phyloP scores from a whole-genome alignment of 1,140 invertebrate species.

The Drosophila baimaii region DNA sequence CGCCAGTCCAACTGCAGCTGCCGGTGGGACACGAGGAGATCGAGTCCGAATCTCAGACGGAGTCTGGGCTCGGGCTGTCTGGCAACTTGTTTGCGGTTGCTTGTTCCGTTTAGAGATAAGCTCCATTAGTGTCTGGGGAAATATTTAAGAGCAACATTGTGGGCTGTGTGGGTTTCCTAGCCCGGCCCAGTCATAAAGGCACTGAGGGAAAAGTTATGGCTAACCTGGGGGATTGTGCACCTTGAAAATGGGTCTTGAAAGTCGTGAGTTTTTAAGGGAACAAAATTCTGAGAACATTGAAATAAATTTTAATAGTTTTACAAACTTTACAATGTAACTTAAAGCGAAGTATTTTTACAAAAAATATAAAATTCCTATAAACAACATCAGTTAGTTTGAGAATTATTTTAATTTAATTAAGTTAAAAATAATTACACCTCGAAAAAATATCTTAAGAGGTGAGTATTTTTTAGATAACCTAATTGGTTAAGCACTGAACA shows the following conservation, averaged over 20 bases:
- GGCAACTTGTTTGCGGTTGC: slow-evolving; percentile 80
- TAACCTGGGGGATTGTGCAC: too few species aligned
- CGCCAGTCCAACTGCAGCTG: slow-evolving; percentile 56
- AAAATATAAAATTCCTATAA: too few species aligned
- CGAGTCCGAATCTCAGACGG: slow-evolving; percentile 18
- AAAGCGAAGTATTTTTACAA: too few species aligned
- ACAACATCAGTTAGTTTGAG: too few species aligned
- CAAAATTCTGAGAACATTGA: too few species aligned
- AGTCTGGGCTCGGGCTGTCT: slow-evolving; percentile 29
- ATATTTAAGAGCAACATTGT: slow-evolving; percentile 78
- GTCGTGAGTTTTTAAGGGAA: not conserved
- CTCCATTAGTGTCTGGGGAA: slow-evolving; percentile 83
- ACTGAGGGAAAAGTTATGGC: slow-evolving; percentile 17
- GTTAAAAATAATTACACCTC: too few species aligned
- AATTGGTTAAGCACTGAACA: too few species aligned
- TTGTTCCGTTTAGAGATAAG: slow-evolving; percentile 84
- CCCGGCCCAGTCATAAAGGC: slow-evolving; percentile 25
- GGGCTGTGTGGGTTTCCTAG: slow-evolving; percentile 38
- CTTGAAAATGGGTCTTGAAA: too few species aligned
- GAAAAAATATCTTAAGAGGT: too few species aligned
- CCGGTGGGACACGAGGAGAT: slow-evolving; percentile 9
- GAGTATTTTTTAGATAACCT: too few species aligned
- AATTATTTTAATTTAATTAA: too few species aligned
- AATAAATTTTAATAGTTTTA: too few species aligned
- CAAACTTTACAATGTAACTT: not conserved